Conservation (phyloP, 2,888 invertebrate genomes). For the Lycaena phlaeas region DNA sequence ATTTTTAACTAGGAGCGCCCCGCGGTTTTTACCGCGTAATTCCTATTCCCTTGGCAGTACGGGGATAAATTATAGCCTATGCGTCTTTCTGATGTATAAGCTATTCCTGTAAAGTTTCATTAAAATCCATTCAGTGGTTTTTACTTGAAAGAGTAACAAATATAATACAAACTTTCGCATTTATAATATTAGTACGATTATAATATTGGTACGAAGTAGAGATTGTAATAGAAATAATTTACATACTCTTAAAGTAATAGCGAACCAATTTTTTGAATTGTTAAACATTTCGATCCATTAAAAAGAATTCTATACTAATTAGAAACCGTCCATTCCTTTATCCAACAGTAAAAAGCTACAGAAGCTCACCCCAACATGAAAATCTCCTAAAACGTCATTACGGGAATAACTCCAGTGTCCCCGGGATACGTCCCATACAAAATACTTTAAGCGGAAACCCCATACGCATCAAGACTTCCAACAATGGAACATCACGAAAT, state of each 20-base stretch:
- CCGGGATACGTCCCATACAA: constrained; percentile 51
- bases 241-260: neutral
- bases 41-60: too few relatives aligned
- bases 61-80: too few relatives aligned
- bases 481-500: constrained; percentile 64
- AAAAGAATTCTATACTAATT: neutral
- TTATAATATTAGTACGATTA: too few relatives aligned
- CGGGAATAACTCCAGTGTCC: constrained; percentile 34
- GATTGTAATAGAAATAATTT: too few relatives aligned
- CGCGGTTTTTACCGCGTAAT: too few relatives aligned
- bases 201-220: too few relatives aligned
- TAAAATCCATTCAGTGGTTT: too few relatives aligned
- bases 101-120: too few relatives aligned
- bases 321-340: neutral
- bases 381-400: constrained; percentile 56
- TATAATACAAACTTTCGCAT: too few relatives aligned
- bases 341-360: constrained; percentile 16
- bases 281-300: neutral
- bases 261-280: neutral
- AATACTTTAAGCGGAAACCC: constrained; percentile 68
- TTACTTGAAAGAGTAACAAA: too few relatives aligned
- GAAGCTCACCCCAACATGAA: constrained; percentile 24
- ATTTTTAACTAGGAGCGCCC: too few relatives aligned
- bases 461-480: constrained; percentile 58
- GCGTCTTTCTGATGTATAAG: too few relatives aligned